Evolutionary conservation across 2,888 invertebrate genomes (phyloP).

Genomic region (Coenonympha glycerion): DNA sequence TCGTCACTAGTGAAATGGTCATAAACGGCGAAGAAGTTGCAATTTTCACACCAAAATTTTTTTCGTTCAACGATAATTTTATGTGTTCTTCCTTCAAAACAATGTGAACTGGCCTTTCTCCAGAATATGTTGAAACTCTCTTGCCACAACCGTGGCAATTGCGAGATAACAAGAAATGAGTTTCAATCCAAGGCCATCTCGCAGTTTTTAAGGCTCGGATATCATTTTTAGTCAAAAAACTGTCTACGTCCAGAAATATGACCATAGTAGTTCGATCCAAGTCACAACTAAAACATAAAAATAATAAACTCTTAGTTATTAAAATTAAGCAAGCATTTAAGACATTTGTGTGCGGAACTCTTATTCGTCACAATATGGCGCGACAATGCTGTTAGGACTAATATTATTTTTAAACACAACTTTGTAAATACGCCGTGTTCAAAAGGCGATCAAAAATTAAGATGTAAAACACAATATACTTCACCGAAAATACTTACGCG

Average conservation of each 20-base stretch:
- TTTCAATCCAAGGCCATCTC: conserved; percentile 5
- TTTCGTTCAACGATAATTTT: conserved; percentile 9
- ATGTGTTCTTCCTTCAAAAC: conserved; percentile 10
- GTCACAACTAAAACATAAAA: conserved; percentile 5
- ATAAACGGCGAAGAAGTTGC: too few relatives aligned
- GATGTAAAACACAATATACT: conserved; percentile 8
- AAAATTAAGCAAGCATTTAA: neutral
- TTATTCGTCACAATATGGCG: conserved; percentile 1
- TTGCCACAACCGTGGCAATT: conserved; percentile 5
- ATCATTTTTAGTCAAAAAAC: conserved; percentile 3
- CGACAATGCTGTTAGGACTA: conserved; percentile 1
- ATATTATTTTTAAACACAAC: conserved; percentile 6
- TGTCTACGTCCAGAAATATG: conserved; percentile 1
- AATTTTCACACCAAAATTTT: conserved; percentile 9
- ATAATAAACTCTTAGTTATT: neutral
- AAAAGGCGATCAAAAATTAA: conserved; percentile 4
- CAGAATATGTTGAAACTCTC: conserved; percentile 2
- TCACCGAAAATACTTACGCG: conserved; percentile 9
- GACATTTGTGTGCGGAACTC: conserved; percentile 4
- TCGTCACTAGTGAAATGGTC: too few relatives aligned
- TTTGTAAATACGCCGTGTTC: conserved; percentile 4
- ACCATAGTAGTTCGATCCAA: conserved; percentile 1
- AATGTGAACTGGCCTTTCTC: conserved; percentile 8
- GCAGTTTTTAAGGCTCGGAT: conserved; percentile 4
- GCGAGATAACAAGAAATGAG: conserved; percentile 9